Evolutionary conservation across 2,888 invertebrate species (phyloP).

Genomic region (Drosophila robusta): DNA sequence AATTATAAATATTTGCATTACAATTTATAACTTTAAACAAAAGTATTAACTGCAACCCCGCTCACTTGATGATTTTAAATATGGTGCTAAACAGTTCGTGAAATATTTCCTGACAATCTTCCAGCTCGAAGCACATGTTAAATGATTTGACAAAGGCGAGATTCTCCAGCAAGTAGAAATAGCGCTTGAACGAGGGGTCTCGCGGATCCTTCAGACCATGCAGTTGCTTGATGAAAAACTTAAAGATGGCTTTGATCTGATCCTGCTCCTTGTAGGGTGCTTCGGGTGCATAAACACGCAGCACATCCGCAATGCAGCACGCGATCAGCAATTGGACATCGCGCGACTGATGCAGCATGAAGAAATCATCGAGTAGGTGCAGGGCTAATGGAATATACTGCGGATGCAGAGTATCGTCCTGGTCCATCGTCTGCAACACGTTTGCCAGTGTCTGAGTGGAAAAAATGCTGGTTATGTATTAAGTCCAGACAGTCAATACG

Average conservation of each 20-base stretch:
- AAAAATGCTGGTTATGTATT: not conserved
- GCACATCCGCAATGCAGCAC: slow-evolving; percentile 98
- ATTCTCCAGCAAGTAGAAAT: slow-evolving; percentile 98
- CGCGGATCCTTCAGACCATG: slow-evolving; percentile 97
- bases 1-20: slow-evolving; percentile 11
- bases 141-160: slow-evolving; percentile 99
- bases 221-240: slow-evolving; percentile 97
- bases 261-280: slow-evolving; percentile 98
- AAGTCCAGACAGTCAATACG: slow-evolving; percentile 6
- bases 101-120: slow-evolving; percentile 98
- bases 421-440: slow-evolving; percentile 97
- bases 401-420: slow-evolving; percentile 97
- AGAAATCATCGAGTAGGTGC: slow-evolving; percentile 96
- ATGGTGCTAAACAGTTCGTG: slow-evolving; percentile 96
- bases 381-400: slow-evolving; percentile 96
- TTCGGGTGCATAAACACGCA: slow-evolving; percentile 98
- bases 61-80: slow-evolving; percentile 98
- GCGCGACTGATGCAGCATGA: slow-evolving; percentile 94
- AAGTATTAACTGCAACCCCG: slow-evolving; percentile 1
- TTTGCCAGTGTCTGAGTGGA: slow-evolving; percentile 92
- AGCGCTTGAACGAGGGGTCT: slow-evolving; percentile 98
- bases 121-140: slow-evolving; percentile 99
- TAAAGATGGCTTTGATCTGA: slow-evolving; percentile 95
- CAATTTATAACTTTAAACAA: not conserved
- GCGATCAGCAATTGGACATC: slow-evolving; percentile 98